Evolutionary conservation across 2,797 vertebrate species (phyloP).

Genomic region (Pygocentrus nattereri): DNA sequence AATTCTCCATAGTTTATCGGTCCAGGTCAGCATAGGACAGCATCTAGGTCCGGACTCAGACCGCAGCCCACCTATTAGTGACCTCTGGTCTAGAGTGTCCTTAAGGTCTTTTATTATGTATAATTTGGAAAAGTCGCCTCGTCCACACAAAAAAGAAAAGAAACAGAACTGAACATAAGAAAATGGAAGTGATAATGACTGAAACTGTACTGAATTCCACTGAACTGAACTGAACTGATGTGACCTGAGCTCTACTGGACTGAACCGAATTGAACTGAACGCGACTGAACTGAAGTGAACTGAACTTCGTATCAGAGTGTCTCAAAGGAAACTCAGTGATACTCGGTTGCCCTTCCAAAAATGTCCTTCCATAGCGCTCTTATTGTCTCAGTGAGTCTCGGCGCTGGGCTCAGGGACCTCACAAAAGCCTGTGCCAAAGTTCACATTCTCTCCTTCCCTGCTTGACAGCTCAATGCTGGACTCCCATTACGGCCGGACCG

Average conservation of each 20-base stretch:
- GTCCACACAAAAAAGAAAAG: too few relatives aligned
- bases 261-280: neutral
- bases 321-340: neutral
- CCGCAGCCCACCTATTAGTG: too few relatives aligned
- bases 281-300: neutral
- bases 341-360: neutral
- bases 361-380: conserved; percentile 2
- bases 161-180: too few relatives aligned
- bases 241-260: neutral
- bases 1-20: too few relatives aligned
- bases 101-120: too few relatives aligned
- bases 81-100: too few relatives aligned
- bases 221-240: neutral
- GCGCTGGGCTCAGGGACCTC: conserved; percentile 7
- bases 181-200: too few relatives aligned
- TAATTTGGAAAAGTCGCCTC: too few relatives aligned
- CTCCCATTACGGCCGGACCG: conserved; percentile 61
- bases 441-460: conserved; percentile 51
- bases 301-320: neutral
- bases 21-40: too few relatives aligned
- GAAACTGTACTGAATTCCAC: too few relatives aligned
- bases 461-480: conserved; percentile 55
- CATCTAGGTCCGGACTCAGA: too few relatives aligned
- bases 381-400: conserved; percentile 2
- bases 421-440: conserved; percentile 47